phyloP scores from a whole-genome alignment of 2,888 invertebrate genomes.

The Alsophila aescularia region DNA sequence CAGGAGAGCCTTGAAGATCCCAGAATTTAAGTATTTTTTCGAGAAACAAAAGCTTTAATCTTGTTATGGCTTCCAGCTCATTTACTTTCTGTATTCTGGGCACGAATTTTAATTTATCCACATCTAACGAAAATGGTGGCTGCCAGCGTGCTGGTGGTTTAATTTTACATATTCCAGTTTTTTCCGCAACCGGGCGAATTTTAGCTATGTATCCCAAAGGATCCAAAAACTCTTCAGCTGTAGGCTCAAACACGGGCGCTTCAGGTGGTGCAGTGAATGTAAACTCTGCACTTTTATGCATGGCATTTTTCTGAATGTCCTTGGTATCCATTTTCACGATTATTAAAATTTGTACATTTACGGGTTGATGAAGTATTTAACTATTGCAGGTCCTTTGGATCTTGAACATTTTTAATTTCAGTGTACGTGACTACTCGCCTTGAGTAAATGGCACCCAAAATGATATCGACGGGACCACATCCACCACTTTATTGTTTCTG shows the following conservation, averaged over 20 bases:
- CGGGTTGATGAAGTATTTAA: not conserved
- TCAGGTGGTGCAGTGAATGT: constrained; percentile 84
- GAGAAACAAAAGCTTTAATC: constrained; percentile 89
- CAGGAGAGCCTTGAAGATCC: constrained; percentile 87
- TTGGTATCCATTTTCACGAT: constrained; percentile 69
- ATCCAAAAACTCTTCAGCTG: constrained; percentile 89
- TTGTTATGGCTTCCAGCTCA: constrained; percentile 87
- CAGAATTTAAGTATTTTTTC: constrained; percentile 90
- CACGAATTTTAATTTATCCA: constrained; percentile 85
- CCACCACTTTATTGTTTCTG: constrained; percentile 2
- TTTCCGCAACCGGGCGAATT: constrained; percentile 89
- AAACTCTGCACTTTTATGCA: constrained; percentile 80
- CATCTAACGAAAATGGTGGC: constrained; percentile 91
- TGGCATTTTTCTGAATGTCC: constrained; percentile 81
- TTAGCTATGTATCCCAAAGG: constrained; percentile 89
- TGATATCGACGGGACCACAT: constrained; percentile 9
- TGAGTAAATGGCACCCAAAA: constrained; percentile 79
- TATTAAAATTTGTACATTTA: constrained; percentile 10
- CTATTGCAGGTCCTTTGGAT: constrained; percentile 4
- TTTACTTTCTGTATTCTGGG: constrained; percentile 83
- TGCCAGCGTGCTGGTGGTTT: constrained; percentile 90
- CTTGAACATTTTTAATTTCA: constrained; percentile 17
- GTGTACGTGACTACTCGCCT: constrained; percentile 80
- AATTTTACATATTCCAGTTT: constrained; percentile 91
- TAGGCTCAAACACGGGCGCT: constrained; percentile 89